Percentiles rank a stretch among this genome's conserved stretches.
Conservation (phyloP, 1,140 invertebrate species). For the Argopecten irradians region DNA sequence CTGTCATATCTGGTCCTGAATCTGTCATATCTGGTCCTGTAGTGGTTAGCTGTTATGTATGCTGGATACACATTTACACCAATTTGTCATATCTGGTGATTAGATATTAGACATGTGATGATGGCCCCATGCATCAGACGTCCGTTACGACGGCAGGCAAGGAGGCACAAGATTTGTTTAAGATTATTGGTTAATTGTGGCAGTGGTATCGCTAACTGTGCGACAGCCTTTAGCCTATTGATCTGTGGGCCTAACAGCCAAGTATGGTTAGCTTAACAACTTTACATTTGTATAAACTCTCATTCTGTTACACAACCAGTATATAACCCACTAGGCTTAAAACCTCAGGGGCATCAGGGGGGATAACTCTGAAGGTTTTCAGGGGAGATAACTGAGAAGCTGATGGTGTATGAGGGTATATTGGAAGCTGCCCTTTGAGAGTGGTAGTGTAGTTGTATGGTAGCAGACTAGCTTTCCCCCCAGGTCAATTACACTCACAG, state of each 20-base stretch:
- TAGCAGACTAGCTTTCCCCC: neutral
- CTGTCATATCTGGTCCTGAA: too few species aligned
- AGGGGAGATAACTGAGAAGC: neutral
- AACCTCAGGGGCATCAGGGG: neutral
- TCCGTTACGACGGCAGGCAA: neutral
- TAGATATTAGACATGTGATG: slow-evolving; percentile 2
- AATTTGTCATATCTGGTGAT: slow-evolving; percentile 7
- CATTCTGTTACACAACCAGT: too few species aligned
- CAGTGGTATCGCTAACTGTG: neutral
- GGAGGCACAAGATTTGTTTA: slow-evolving; percentile 21
- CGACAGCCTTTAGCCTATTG: neutral
- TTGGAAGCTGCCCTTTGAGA: neutral
- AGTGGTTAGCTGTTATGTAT: neutral
- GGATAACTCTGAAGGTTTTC: neutral
- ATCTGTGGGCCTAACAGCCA: neutral
- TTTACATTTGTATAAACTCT: too few species aligned
- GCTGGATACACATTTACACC: neutral
- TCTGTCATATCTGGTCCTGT: too few species aligned
- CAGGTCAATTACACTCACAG: neutral
- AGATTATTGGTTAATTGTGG: slow-evolving; percentile 17
- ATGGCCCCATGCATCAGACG: neutral
- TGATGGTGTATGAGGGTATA: neutral
- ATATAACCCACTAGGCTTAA: too few species aligned
- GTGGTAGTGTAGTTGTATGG: neutral
- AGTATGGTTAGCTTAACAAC: neutral